Evolutionary conservation across 2,113 vertebrate species (phyloP).

Genomic region (Megaleporinus macrocephalus): DNA sequence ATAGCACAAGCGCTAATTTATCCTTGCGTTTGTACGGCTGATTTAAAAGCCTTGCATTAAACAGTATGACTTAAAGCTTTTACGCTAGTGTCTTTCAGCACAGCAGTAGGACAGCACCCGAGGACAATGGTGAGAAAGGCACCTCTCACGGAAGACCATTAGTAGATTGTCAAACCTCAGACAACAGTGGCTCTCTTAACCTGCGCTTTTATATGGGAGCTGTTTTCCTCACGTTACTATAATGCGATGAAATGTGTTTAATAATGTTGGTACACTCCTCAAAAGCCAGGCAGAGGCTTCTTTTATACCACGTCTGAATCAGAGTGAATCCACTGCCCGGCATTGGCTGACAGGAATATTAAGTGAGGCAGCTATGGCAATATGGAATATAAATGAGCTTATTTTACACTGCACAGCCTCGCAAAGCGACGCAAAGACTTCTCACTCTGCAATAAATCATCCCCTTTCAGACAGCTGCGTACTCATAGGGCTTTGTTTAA

Average conservation of each 20-base stretch:
- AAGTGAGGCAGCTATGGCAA: slow-evolving; percentile 79
- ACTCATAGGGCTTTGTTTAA: slow-evolving; percentile 86
- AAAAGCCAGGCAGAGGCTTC: slow-evolving; percentile 66
- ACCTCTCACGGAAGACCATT: background rate
- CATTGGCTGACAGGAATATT: slow-evolving; percentile 83
- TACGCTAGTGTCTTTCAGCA: background rate
- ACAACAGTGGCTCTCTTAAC: slow-evolving; percentile 62
- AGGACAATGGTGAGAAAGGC: background rate
- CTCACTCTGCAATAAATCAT: slow-evolving; percentile 87
- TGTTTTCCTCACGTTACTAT: slow-evolving; percentile 60
- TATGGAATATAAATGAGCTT: slow-evolving; percentile 88
- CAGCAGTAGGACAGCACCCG: background rate
- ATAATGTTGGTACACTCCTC: slow-evolving; percentile 80
- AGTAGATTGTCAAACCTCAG: slow-evolving; percentile 41
- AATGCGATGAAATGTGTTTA: slow-evolving; percentile 77
- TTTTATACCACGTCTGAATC: slow-evolving; percentile 72
- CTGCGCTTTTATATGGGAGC: slow-evolving; percentile 59
- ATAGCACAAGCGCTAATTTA: background rate
- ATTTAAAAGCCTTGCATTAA: slow-evolving; percentile 7
- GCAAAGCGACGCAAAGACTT: slow-evolving; percentile 80
- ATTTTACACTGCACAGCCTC: slow-evolving; percentile 83
- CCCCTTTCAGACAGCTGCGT: slow-evolving; percentile 80
- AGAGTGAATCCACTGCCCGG: slow-evolving; percentile 75
- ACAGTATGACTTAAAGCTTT: background rate
- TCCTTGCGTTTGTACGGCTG: background rate